Base-by-base conservation (phyloP, 2,797 vertebrate genomes). In the Clarias laeviceps region DNA sequence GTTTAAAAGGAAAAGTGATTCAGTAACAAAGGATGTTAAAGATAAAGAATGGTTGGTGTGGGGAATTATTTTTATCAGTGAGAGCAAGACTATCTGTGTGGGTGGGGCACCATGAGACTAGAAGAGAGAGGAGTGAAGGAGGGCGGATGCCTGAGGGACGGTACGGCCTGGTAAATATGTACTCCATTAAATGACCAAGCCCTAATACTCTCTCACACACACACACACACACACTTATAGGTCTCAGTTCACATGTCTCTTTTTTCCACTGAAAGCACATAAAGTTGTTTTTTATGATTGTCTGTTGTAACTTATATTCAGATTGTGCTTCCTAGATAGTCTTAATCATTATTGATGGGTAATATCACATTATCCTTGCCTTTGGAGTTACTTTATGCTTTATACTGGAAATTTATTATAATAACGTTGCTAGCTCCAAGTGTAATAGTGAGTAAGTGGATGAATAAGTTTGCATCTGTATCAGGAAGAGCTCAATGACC, bases 131-230 rank as follows among this genome's bases (percentile, higher is more conserved):
- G 80, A 88, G 69, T 64, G 9, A 68, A 87, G 76, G 37, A 87
- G 74, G n/a, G 37, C 76, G 80, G 88, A 95, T 94, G 91, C 93
- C 93, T 93, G 85, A 69, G 87, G 88, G 83, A 92, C 95, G 93
- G 94, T 94, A 95, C 94, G 94, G 92, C 90, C 92, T 91, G 92
- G 92, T 93, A 85, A 78, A 86, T 83, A 86, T 87, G 88, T 80
- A 74, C 65, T 85, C 87, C 73, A 86, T 87, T 85, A 82, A 73
- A 62, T 57, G 66, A 84, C 88, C 88, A 88, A 88, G 83, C 87
- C 89, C 76, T 62, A 82, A 77, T 72, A 24, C 62, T 66, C 80
- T 83, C 84, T 73, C 40, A 22, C 57, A 59, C 57, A 59, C 57
- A 61, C 65, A 22, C 72, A 69, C 0, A 69, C 18, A 45, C 40